Conservation (phyloP, 2,888 invertebrate species). For the Clepsis dumicolana region DNA sequence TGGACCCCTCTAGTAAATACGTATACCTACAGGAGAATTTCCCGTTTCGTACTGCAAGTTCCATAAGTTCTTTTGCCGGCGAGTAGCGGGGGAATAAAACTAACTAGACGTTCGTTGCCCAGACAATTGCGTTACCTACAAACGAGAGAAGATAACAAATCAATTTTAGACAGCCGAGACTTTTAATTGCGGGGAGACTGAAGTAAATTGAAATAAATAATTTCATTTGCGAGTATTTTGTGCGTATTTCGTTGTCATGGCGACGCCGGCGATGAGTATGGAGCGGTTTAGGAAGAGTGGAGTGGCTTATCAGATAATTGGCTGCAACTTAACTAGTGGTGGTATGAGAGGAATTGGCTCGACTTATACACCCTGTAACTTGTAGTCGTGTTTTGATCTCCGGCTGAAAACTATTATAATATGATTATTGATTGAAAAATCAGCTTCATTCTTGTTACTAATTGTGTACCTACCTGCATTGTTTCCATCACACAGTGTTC, state of each 20-base stretch:
- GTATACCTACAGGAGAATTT: constrained; percentile 38
- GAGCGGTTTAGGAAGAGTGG: constrained; percentile 53
- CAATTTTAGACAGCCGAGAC: constrained; percentile 62
- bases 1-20: constrained; percentile 32
- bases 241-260: constrained; percentile 58
- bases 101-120: constrained; percentile 57
- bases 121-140: constrained; percentile 70
- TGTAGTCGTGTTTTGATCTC: constrained; percentile 10
- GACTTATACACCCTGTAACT: constrained; percentile 47
- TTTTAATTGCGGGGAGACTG: constrained; percentile 59
- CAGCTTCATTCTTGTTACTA: background rate
- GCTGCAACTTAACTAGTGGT: constrained; percentile 67
- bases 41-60: constrained; percentile 38
- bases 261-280: constrained; percentile 52
- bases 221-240: constrained; percentile 62
- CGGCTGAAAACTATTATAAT: background rate
- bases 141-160: constrained; percentile 65
- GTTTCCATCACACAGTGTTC: too few relatives aligned
- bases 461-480: background rate
- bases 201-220: constrained; percentile 59
- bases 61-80: constrained; percentile 42
- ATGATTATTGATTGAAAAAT: background rate
- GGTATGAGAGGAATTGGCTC: constrained; percentile 57
- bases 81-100: constrained; percentile 48
- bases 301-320: constrained; percentile 80